phyloP scores from a whole-genome alignment of 2,113 vertebrate genomes.

The Proteles cristata region DNA sequence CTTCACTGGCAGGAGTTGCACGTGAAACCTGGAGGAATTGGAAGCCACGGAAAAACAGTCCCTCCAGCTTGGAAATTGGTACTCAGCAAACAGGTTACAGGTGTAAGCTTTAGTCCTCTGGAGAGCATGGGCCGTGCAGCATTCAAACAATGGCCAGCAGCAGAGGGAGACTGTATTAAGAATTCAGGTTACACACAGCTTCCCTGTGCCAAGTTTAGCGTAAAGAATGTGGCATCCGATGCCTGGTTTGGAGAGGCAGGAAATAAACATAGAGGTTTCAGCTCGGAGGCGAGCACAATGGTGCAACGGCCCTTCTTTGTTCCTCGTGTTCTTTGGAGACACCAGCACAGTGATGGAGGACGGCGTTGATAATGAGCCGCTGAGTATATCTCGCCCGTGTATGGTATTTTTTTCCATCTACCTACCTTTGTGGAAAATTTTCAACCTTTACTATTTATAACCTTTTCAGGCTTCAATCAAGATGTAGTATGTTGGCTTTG shows the following conservation, averaged over 20 bases:
- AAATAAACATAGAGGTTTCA: not conserved
- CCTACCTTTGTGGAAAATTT: slow-evolving; percentile 60
- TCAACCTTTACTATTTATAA: slow-evolving; percentile 59
- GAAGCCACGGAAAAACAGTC: not conserved
- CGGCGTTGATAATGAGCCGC: not conserved
- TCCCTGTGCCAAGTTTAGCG: not conserved
- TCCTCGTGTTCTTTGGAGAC: slow-evolving; percentile 31
- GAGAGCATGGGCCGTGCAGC: not conserved
- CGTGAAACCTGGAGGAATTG: not conserved
- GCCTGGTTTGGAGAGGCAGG: not conserved
- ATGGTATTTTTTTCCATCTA: not conserved
- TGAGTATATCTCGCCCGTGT: not conserved
- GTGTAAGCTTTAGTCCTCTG: not conserved
- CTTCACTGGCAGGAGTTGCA: not conserved
- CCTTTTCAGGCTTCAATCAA: slow-evolving; percentile 54
- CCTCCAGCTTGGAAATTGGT: not conserved
- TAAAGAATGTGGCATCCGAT: not conserved
- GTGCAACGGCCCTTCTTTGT: not conserved
- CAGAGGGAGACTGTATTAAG: not conserved
- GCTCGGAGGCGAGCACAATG: not conserved
- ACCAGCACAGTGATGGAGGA: slow-evolving; percentile 1
- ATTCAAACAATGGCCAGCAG: not conserved
- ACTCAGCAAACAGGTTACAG: not conserved
- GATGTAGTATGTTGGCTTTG: slow-evolving; percentile 70
- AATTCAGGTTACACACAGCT: not conserved